These are phyloP conservation scores for Aphidoletes aphidimyza DNA, from an alignment of 2,888 invertebrate genomes.

Conservation along the genomic window DNA sequence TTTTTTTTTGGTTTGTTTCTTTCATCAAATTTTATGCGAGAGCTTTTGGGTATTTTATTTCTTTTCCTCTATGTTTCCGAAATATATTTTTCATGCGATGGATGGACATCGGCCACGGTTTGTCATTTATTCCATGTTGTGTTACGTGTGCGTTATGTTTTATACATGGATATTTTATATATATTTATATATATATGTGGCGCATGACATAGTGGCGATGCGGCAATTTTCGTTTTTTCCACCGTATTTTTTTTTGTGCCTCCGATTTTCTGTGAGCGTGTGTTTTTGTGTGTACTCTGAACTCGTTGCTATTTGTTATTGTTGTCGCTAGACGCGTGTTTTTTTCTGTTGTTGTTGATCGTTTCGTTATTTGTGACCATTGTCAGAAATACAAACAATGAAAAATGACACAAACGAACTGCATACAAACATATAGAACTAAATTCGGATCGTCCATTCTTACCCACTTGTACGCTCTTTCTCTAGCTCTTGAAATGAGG, in stretches of 20 bases:
- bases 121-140: constrained; percentile 11
- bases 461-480: not conserved
- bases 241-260: not conserved
- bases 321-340: not conserved
- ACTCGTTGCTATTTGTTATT: constrained; percentile 19
- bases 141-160: constrained; percentile 23
- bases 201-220: constrained; percentile 44
- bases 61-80: not conserved
- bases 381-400: constrained; percentile 50
- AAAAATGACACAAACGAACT: constrained; percentile 46
- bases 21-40: not conserved
- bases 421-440: constrained; percentile 24
- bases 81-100: constrained; percentile 24
- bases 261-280: not conserved
- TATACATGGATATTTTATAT: too few species aligned
- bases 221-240: not conserved
- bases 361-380: constrained; percentile 20
- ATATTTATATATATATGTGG: too few species aligned
- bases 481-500: too few species aligned
- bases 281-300: too few species aligned
- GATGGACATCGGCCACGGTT: constrained; percentile 47
- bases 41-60: not conserved
- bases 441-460: not conserved
- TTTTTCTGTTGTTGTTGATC: not conserved
- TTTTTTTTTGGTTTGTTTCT: not conserved